Conservation (phyloP, 2,888 invertebrate genomes). For the Melitaea athalia region DNA sequence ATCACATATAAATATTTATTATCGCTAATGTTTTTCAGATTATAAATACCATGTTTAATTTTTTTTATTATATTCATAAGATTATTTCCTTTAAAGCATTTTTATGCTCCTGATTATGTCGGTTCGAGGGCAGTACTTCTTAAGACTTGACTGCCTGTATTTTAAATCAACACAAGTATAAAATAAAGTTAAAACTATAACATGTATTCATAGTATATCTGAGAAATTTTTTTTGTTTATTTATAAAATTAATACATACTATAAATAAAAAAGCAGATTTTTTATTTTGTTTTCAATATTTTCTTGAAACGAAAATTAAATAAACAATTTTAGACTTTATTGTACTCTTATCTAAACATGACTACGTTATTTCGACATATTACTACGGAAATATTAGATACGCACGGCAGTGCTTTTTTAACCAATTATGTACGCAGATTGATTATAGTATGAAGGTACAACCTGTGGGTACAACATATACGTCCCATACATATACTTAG, state of each 20-base stretch:
- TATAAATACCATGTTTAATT: slow-evolving; percentile 69
- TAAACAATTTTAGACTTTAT: not conserved
- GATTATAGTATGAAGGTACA: slow-evolving; percentile 24
- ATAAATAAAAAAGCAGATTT: not conserved
- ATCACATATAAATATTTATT: slow-evolving; percentile 63
- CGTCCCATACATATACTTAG: slow-evolving; percentile 54
- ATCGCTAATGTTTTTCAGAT: slow-evolving; percentile 61
- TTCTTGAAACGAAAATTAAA: not conserved
- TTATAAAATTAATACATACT: too few relatives aligned
- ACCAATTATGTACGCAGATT: slow-evolving; percentile 22
- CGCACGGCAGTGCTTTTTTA: slow-evolving; percentile 34
- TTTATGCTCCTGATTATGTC: slow-evolving; percentile 62
- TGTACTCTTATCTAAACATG: not conserved
- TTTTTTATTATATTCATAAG: slow-evolving; percentile 77
- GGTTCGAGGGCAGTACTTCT: slow-evolving; percentile 21
- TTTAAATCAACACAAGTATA: not conserved
- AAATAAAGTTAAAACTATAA: not conserved
- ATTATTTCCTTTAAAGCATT: slow-evolving; percentile 79
- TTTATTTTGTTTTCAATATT: not conserved
- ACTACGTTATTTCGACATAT: not conserved
- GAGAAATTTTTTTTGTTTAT: too few relatives aligned
- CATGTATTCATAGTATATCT: not conserved
- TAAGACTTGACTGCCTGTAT: slow-evolving; percentile 9
- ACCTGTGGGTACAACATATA: slow-evolving; percentile 33
- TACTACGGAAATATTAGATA: slow-evolving; percentile 22